Evolutionary conservation across 2,113 vertebrate species (phyloP).

Genomic region (Craseonycteris thonglongyai): DNA sequence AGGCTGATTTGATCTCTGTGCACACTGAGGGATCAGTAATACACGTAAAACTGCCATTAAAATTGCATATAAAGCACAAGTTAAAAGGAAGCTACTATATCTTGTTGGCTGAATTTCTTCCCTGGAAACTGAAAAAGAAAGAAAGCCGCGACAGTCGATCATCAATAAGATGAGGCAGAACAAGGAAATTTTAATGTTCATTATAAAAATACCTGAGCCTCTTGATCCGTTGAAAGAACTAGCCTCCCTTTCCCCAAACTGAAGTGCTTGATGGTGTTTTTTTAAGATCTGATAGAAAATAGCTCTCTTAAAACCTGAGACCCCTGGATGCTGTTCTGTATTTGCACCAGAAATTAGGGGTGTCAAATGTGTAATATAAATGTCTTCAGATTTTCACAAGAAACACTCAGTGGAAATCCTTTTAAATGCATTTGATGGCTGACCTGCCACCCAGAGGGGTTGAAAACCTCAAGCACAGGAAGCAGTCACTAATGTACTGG

Average conservation of each 20-base stretch:
- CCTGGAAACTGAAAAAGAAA: slow-evolving; percentile 34
- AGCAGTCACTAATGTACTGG: slow-evolving; percentile 35
- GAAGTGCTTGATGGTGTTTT: neutral
- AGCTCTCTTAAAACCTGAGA: slow-evolving; percentile 30
- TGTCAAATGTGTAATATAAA: slow-evolving; percentile 45
- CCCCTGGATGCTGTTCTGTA: slow-evolving; percentile 11
- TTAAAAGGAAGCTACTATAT: slow-evolving; percentile 43
- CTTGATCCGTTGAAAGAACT: neutral
- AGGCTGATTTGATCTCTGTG: slow-evolving; percentile 75
- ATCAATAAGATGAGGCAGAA: slow-evolving; percentile 59
- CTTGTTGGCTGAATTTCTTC: slow-evolving; percentile 46
- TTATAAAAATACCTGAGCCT: slow-evolving; percentile 16
- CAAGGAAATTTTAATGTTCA: slow-evolving; percentile 15
- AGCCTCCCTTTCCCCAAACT: neutral
- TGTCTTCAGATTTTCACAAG: slow-evolving; percentile 47
- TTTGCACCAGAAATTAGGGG: slow-evolving; percentile 55
- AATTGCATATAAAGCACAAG: slow-evolving; percentile 55
- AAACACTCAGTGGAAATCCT: slow-evolving; percentile 40
- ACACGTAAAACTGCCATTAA: slow-evolving; percentile 71
- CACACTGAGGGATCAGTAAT: slow-evolving; percentile 60
- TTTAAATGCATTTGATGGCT: slow-evolving; percentile 52
- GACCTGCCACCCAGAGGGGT: slow-evolving; percentile 31
- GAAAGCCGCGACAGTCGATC: neutral
- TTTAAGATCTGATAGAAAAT: neutral
- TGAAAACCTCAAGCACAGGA: slow-evolving; percentile 39